A percentile compares a stretch with the other conserved stretches of the same genome.
Conservation (phyloP, 2,113 vertebrate genomes). For the Anhinga anhinga region DNA sequence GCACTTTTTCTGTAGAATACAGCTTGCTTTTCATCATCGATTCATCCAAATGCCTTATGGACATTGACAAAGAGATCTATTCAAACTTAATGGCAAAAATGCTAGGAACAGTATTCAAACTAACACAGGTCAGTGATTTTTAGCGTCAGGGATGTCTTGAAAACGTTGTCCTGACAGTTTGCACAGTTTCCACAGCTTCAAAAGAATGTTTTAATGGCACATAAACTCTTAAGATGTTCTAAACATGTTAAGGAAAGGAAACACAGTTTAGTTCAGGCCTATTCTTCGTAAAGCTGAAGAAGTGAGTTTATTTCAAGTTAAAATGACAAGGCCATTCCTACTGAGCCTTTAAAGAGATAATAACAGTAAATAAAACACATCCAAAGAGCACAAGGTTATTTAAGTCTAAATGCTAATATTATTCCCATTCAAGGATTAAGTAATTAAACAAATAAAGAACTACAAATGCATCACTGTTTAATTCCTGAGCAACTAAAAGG, state of each 20-base stretch:
- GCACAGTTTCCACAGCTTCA: not conserved
- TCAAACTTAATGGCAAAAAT: slow-evolving; percentile 10
- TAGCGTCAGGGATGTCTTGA: not conserved
- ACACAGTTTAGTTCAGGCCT: not conserved
- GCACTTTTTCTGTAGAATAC: not conserved
- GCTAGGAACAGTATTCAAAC: not conserved
- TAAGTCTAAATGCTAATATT: not conserved
- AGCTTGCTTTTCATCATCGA: slow-evolving; percentile 30
- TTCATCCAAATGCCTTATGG: slow-evolving; percentile 46
- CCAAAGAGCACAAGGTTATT: not conserved
- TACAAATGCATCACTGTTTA: not conserved
- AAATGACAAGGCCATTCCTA: not conserved
- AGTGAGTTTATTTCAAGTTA: not conserved
- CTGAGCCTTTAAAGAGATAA: not conserved
- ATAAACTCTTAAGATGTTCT: not conserved
- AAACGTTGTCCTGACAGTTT: not conserved
- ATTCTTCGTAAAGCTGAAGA: not conserved
- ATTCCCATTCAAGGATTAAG: not conserved
- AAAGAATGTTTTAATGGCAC: not conserved
- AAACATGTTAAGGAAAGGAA: not conserved
- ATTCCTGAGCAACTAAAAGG: not conserved
- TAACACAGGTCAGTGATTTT: not conserved
- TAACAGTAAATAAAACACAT: not conserved
- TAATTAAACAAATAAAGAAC: not conserved
- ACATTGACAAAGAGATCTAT: slow-evolving; percentile 37